Evolutionary conservation across 2,888 invertebrate genomes (phyloP), one percentile per base, ranked within the genome.

Genomic region (Stramonita haemastoma): DNA sequence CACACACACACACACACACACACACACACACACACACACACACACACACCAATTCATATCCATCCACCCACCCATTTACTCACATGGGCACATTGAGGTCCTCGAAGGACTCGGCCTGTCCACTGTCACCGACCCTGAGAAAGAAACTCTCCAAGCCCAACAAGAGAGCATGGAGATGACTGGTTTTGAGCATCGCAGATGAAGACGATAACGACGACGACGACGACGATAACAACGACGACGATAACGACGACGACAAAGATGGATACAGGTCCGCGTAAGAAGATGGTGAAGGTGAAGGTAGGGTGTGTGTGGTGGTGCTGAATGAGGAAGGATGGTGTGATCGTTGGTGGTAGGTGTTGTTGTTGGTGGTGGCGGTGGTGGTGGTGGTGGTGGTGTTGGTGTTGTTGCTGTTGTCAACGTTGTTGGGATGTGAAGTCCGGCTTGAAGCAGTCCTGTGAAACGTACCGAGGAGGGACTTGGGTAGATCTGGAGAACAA

Each of bases 71-170:
- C 60, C 60, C 70, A 26, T 6, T 6, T 19, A 86, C 77, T 73
- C 81, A 91, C 91, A 92, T 84, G 29, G 92, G 92, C 60, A 92
- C 85, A 85, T 92, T 93, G 29, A 92, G 86, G 73, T 93, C 93
- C 83, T 92, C 92, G 66, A 92, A 92, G 19, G 90, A 89, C 83
- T 90, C 89, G 13, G 91, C 87, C 34, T 60, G 57, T 8, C 90
- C 91, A 22, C 91, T 91, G 1, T 91, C 90, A 70, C 90, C 91
- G 29, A 86, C 86, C 34, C 88, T 89, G 32, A 91, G 90, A 73
- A 93, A 94, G 90, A 90, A 93, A 17, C 93, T 90, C 89, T 93
- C 94, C 83, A 94, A 83, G 84, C 91, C 90, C 19, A 93, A 91
- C 36, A 94, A 84, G 29, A 94, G 87, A 29, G 92, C 91, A 91